A percentile compares a stretch with the other conserved stretches of the same genome.
phyloP scores from a whole-genome alignment of 1,140 invertebrate genomes.

The Drosophila hydei region DNA sequence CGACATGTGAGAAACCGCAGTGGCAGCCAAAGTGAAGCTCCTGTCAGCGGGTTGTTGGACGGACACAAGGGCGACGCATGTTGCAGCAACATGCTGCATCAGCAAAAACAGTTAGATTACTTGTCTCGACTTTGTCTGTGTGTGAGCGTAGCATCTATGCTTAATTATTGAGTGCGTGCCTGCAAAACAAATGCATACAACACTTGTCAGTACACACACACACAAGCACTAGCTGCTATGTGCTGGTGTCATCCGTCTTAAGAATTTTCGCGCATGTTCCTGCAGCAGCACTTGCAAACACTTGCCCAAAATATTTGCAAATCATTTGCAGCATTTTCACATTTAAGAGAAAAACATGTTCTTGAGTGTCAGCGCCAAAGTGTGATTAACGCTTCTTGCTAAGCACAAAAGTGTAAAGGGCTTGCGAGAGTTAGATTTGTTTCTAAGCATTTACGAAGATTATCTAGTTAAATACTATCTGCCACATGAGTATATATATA shows the following conservation, averaged over 20 bases:
- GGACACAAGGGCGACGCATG: constrained; percentile 49
- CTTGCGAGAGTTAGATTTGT: background rate
- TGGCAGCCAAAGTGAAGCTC: constrained; percentile 24
- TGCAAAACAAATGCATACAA: constrained; percentile 47
- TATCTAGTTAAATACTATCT: no score
- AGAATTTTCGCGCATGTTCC: constrained; percentile 27
- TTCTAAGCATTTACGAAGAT: background rate
- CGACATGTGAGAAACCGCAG: constrained; percentile 57
- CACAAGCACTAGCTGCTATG: background rate
- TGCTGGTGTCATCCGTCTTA: constrained; percentile 22
- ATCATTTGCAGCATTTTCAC: constrained; percentile 39
- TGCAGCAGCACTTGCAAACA: constrained; percentile 22
- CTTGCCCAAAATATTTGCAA: constrained; percentile 47
- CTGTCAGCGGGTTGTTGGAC: constrained; percentile 34
- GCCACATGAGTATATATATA: no score
- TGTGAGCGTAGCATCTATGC: constrained; percentile 54
- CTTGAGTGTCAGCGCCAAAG: constrained; percentile 20
- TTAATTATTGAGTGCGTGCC: constrained; percentile 63
- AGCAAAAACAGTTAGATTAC: constrained; percentile 19
- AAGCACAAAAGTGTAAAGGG: background rate
- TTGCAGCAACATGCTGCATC: constrained; percentile 52
- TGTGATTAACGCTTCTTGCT: constrained; percentile 3
- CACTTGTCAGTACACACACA: background rate
- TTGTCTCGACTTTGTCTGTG: background rate
- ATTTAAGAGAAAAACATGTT: constrained; percentile 23